Percentiles rank a stretch among this genome's conserved stretches.
phyloP scores from a whole-genome alignment of 2,797 vertebrate genomes.

The Pseudotriccus pelzelni region DNA sequence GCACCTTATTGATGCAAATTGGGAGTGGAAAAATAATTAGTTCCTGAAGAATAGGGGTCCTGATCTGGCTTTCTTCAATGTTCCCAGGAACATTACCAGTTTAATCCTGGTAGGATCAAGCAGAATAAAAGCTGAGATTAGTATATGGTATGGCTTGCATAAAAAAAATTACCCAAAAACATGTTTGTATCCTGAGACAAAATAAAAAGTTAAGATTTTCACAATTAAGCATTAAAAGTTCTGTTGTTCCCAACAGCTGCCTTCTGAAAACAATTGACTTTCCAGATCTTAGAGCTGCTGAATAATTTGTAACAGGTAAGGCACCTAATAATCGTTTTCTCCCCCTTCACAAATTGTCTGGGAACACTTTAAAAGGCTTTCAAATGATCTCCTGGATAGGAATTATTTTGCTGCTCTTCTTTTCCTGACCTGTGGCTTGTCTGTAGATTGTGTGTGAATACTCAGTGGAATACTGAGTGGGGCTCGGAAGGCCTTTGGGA shows the following conservation, averaged over 20 bases:
- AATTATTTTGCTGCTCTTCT: constrained; percentile 25
- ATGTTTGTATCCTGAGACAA: background rate
- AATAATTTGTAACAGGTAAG: background rate
- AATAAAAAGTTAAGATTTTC: background rate
- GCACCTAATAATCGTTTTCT: background rate
- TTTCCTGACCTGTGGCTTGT: constrained; percentile 1
- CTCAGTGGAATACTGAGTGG: background rate
- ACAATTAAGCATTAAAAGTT: background rate
- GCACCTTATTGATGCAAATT: background rate
- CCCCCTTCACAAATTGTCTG: background rate
- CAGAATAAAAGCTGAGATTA: background rate
- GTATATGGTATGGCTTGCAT: background rate
- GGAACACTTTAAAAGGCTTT: constrained; percentile 5
- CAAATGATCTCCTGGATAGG: constrained; percentile 5
- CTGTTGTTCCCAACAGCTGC: background rate
- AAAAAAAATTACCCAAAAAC: background rate
- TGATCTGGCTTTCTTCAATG: background rate
- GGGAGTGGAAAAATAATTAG: background rate
- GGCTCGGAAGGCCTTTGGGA: background rate
- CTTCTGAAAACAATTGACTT: background rate
- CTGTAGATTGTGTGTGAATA: background rate
- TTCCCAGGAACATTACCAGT: background rate
- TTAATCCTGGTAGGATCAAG: background rate
- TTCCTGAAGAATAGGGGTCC: background rate
- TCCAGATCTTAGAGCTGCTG: background rate